phyloP scores from a whole-genome alignment of 2,113 vertebrate genomes.

The human (Homo sapiens) region GRCh38 chr2:114088001-114088500 shows the following conservation, averaged over 20 bases:
- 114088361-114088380: background rate
- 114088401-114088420: background rate
- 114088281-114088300: background rate
- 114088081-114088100: too few species aligned
- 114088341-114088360: background rate
- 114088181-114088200: background rate
- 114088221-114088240: background rate
- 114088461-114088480: background rate
- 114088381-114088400: background rate
- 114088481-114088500: background rate
- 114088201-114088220: background rate
- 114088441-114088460: background rate
- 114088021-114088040: too few species aligned
- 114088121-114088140: background rate
- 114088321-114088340: slow-evolving; percentile 30
- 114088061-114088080: too few species aligned
- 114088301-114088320: background rate
- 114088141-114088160: background rate
- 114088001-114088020: too few species aligned
- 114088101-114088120: background rate
- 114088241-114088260: background rate
- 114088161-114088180: background rate
- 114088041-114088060: too few species aligned
- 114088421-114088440: background rate
- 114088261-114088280: background rate